Conservation (phyloP, 2,113 vertebrate species). For the Rhegmatorhina hoffmannsi region DNA sequence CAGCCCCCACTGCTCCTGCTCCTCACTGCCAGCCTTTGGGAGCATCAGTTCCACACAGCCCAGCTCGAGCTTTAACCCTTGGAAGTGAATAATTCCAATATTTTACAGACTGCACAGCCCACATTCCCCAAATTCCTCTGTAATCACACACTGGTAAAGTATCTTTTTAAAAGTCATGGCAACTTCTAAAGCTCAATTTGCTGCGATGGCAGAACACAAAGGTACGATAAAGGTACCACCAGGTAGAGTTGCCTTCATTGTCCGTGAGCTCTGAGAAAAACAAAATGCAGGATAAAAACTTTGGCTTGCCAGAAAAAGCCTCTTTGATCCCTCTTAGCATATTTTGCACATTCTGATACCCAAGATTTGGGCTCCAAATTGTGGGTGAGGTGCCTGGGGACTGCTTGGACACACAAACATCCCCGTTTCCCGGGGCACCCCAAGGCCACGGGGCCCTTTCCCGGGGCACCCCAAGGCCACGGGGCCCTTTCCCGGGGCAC, state of each 20-base stretch:
- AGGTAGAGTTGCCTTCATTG: not conserved
- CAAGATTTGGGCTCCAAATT: rapidly evolving
- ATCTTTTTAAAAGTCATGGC: not conserved
- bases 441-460: not conserved
- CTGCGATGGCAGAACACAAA: not conserved
- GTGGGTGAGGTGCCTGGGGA: rapidly evolving
- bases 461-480: rapidly evolving
- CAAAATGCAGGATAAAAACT: not conserved
- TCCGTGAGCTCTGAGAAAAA: not conserved
- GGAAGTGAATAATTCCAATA: rapidly evolving
- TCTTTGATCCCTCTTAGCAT: not conserved
- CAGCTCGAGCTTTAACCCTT: not conserved
- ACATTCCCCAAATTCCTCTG: rapidly evolving
- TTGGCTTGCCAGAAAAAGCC: not conserved
- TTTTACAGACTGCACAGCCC: no score
- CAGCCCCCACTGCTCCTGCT: not conserved
- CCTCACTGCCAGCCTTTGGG: not conserved
- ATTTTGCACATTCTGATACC: rapidly evolving
- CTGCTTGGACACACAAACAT: no score
- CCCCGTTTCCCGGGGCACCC: rapidly evolving
- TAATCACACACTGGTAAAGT: rapidly evolving
- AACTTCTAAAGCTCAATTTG: not conserved
- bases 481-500: rapidly evolving
- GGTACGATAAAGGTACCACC: not conserved
- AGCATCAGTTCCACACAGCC: rapidly evolving